Conservation (phyloP, 2,113 vertebrate species). For the Dipodomys ordii region DNA sequence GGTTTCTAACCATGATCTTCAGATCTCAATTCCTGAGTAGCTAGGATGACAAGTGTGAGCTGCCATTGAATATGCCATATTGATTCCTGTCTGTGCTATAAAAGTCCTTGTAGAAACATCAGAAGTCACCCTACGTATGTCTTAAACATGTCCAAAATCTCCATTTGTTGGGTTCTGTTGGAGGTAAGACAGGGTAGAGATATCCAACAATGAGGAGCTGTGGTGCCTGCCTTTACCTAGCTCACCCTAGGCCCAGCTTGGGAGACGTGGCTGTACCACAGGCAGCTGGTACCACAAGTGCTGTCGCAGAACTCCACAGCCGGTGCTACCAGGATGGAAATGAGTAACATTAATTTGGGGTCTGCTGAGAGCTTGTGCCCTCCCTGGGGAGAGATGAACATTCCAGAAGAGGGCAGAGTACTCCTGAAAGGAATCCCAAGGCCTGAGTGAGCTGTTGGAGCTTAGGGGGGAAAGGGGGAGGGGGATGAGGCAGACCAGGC, state of each 20-base stretch:
- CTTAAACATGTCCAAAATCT: too few species aligned
- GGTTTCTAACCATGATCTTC: too few species aligned
- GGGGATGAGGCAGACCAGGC: accelerated
- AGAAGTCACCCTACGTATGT: neutral
- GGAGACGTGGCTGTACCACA: neutral
- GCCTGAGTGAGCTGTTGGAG: neutral
- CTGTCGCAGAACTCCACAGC: neutral
- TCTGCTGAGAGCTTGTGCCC: neutral
- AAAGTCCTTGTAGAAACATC: neutral
- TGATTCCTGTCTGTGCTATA: neutral
- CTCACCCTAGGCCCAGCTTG: neutral
- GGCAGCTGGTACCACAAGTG: neutral
- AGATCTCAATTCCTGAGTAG: too few species aligned
- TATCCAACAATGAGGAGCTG: too few species aligned
- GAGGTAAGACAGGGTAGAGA: too few species aligned
- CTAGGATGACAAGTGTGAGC: too few species aligned
- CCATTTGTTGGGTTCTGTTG: neutral
- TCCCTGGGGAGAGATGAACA: too few species aligned
- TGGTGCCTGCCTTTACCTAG: neutral
- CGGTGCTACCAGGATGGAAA: accelerated
- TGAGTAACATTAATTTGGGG: neutral
- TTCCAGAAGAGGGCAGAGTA: neutral
- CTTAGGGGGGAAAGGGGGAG: too few species aligned
- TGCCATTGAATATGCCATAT: neutral
- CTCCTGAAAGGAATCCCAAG: accelerated